Evolutionary conservation across 2,888 invertebrate species (phyloP), one percentile per base, ranked within the genome.

Genomic region (Spatulosminthurus flaviceps): DNA sequence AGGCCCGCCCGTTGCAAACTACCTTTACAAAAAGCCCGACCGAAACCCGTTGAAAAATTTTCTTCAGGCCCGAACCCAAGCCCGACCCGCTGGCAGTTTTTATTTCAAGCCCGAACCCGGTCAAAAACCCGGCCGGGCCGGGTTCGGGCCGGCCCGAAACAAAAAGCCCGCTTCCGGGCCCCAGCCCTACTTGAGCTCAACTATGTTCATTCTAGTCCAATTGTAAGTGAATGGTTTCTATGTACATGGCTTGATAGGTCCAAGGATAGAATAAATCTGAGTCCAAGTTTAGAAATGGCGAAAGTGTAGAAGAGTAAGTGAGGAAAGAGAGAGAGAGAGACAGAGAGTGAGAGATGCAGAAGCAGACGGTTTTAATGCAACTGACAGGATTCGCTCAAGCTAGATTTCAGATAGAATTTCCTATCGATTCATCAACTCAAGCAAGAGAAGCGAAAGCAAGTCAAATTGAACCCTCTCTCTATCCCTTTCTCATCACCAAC

Each of bases 361-460:
- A 64, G 51, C 74, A 74, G 64, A 74, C 29, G 67, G 76, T 76
- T 76, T 76, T 67, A 76, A 67, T 76, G 76, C 67, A 76, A 76
- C 76, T 76, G 76, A 76, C 76, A 76, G 76, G 76, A 76, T 76
- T 76, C 67, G 76, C 76, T 76, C 76, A 76, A 75, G 76, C 76
- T 69, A 69, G 76, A 67, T 67, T 76, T 76, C 67, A 67, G 76
- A 76, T 76, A 76, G 67, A 76, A 76, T 76, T 76, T 76, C 76
- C 76, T 67, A 76, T 76, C 76, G 76, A 67, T 76, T 76, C 76
- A 76, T 76, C 76, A 76, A 76, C 76, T 76, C 74, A 51, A 73
- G 76, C 28, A 76, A 43, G 26, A 76, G 76, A 66, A 66, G 66
- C 75, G 77, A 77, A 77, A 77, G 77, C 69, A 77, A 77, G 64